Percentiles rank a stretch among this genome's conserved stretches.
These are phyloP conservation scores for Notarius lentiginosus DNA, from an alignment of 2,113 vertebrate species.

Conservation along the genomic window DNA sequence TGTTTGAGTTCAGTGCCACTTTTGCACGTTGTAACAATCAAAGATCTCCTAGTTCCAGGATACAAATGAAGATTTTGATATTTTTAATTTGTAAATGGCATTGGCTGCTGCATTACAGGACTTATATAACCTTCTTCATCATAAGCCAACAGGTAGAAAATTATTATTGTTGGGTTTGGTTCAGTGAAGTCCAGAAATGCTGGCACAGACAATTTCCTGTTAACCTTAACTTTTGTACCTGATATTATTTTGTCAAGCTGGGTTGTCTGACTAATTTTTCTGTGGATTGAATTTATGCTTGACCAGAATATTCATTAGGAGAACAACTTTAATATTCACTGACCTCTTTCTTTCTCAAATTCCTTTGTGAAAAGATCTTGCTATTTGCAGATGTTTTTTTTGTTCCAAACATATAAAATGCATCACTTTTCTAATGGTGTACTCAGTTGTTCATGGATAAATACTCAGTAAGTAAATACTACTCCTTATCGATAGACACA, in stretches of 20 bases:
- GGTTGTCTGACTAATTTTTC: too few species aligned
- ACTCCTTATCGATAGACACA: not conserved
- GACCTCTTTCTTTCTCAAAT: too few species aligned
- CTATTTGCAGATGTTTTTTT: too few species aligned
- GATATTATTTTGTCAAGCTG: too few species aligned
- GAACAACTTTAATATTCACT: not conserved
- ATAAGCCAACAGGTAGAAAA: not conserved
- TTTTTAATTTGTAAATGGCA: not conserved
- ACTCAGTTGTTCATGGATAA: not conserved
- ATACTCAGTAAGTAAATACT: not conserved
- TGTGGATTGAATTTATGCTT: not conserved
- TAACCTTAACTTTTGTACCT: not conserved
- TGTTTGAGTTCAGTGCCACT: not conserved
- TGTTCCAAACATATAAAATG: too few species aligned
- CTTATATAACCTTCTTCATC: not conserved
- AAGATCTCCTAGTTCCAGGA: not conserved
- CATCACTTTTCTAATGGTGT: not conserved
- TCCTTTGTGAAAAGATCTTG: too few species aligned
- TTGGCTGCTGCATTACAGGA: not conserved
- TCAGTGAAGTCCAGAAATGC: not conserved
- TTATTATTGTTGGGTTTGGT: not conserved
- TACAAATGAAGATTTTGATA: not conserved
- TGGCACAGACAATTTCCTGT: not conserved
- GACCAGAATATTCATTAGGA: not conserved
- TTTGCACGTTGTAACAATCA: not conserved